phyloP scores from a whole-genome alignment of 2,888 invertebrate species.

The Kryphioiulus occultus region DNA sequence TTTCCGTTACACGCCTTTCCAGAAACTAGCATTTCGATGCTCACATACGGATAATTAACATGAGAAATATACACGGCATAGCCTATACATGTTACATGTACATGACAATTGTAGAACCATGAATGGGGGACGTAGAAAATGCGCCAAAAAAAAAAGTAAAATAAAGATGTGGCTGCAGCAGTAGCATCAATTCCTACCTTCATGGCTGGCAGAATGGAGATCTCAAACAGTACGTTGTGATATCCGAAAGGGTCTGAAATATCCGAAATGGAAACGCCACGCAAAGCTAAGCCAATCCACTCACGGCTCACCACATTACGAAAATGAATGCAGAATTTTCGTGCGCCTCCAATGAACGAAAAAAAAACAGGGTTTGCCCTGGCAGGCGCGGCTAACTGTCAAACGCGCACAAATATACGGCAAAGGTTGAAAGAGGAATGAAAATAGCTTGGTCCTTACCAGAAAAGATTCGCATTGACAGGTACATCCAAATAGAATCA shows the following conservation, averaged over 20 bases:
- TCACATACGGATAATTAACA: too few relatives aligned
- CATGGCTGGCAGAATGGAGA: neutral
- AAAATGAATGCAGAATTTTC: constrained; percentile 11
- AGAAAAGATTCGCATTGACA: constrained; percentile 11
- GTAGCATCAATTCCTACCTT: neutral
- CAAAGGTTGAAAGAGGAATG: neutral
- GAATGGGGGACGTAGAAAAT: neutral
- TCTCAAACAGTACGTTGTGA: neutral
- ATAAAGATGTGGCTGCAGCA: neutral
- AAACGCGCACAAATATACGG: constrained; percentile 1
- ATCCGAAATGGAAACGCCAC: neutral
- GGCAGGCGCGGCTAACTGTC: constrained; percentile 22
- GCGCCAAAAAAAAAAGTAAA: neutral
- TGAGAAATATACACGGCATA: too few relatives aligned
- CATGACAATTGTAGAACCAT: neutral
- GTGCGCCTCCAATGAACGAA: neutral
- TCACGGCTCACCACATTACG: neutral
- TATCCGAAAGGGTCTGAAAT: neutral
- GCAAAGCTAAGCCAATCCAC: neutral
- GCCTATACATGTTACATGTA: too few relatives aligned
- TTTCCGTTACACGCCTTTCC: neutral
- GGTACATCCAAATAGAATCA: constrained; percentile 19
- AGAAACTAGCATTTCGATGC: neutral
- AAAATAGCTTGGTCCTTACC: neutral
- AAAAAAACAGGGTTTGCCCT: neutral